Percentiles rank a stretch among this genome's conserved stretches.
Conservation (phyloP, 2,113 vertebrate species). For the Todiramphus chloris region DNA sequence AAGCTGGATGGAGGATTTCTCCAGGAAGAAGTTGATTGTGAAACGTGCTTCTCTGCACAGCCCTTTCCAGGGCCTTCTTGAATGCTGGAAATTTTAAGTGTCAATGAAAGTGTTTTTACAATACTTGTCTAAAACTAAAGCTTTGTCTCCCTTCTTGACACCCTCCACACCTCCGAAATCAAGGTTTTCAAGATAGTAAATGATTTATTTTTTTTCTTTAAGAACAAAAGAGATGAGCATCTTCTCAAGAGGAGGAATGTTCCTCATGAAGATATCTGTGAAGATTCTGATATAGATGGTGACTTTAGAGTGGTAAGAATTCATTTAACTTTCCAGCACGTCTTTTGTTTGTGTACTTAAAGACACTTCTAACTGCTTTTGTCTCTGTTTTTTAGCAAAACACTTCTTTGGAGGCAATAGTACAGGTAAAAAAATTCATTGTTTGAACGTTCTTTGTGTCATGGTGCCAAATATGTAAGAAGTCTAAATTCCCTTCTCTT, state of each 20-base stretch:
- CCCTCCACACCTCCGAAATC: accelerated
- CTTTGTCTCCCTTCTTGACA: neutral
- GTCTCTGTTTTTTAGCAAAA: slow-evolving; percentile 85
- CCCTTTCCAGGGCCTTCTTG: neutral
- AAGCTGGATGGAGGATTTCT: neutral
- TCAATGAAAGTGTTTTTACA: neutral
- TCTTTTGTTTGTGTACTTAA: neutral
- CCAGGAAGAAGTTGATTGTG: neutral
- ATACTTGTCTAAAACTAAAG: neutral
- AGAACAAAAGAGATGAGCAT: slow-evolving; percentile 99
- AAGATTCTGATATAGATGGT: slow-evolving; percentile 94
- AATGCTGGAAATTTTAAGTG: neutral
- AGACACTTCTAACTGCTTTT: neutral
- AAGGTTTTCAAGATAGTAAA: neutral
- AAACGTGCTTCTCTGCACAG: neutral
- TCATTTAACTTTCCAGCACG: neutral
- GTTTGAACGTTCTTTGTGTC: neutral
- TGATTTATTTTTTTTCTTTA: neutral
- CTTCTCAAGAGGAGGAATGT: slow-evolving; percentile 97
- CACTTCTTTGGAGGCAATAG: slow-evolving; percentile 97
- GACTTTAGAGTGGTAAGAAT: slow-evolving; percentile 92
- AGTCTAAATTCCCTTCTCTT: slow-evolving; percentile 7
- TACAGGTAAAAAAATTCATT: slow-evolving; percentile 84
- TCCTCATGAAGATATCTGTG: slow-evolving; percentile 94
- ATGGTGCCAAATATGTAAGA: neutral